Base-by-base conservation (phyloP, 2,888 invertebrate genomes). In the Notodonta ziczac region DNA sequence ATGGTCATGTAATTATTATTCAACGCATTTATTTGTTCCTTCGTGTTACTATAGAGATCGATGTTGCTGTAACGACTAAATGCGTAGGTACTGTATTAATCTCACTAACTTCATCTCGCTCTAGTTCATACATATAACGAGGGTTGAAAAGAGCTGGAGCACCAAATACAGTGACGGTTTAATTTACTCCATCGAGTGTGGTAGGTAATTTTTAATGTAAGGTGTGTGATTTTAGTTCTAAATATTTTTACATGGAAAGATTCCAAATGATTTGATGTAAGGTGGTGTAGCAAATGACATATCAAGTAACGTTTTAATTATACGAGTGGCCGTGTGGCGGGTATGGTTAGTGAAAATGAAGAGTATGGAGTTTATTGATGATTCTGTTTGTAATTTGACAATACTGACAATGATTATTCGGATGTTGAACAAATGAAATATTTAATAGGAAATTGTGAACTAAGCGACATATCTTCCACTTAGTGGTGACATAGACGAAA, bases 381-480 rank as follows among this genome's bases (percentile, higher is more conserved):
- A 77, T 81, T 84, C 86, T 83, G 83, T 87, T 89, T 86, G 84
- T 83, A 83, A 83, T 84, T 82, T 84, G 93, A 93, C 92, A 93
- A 93, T 93, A 93, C 84, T 80, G 79, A 83, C 83, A 71, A 73
- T 83, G 81, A 86, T 83, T 86, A 86, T 87, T 86, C 84, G 82
- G 81, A 88, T 90, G 91, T 93, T 91, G 82, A 89, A 84, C 61
- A 81, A 81, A 82, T 83, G 77, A 88, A 90, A 90, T 83, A 67
- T 92, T 92, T 93, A 93, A 91, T 93, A 93, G 92, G 73, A 76
- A 91, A 93, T 85, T 88, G 86, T 89, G 90, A 87, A 86, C 80
- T 73, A 80, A 81, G 84, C 86, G 77, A 91, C 92, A 91, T 92
- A 92, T 93, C 93, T 85, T 85, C 92, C 91, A 91, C 92, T 75